These are phyloP conservation scores for Sitophilus oryzae DNA, from an alignment of 1,140 invertebrate species.

Conservation along the genomic window DNA sequence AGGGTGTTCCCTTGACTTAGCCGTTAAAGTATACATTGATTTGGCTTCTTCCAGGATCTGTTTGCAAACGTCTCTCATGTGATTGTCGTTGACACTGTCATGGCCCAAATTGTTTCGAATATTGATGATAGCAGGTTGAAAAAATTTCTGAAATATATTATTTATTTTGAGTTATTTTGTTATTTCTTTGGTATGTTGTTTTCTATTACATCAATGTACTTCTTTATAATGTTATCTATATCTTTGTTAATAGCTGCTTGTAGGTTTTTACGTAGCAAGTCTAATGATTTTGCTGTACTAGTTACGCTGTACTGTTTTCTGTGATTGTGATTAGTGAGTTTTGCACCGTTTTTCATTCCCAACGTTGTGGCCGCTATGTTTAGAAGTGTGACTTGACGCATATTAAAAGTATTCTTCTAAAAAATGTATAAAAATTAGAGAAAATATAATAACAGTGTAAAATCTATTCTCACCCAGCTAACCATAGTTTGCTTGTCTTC, in stretches of 20 bases:
- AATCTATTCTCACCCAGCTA: constrained; percentile 38
- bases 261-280: constrained; percentile 66
- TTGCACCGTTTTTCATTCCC: constrained; percentile 46
- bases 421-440: constrained; percentile 31
- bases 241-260: constrained; percentile 72
- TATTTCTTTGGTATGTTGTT: too few species aligned
- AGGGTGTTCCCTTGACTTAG: constrained; percentile 43
- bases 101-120: constrained; percentile 68
- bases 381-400: constrained; percentile 56
- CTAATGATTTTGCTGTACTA: constrained; percentile 65
- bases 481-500: constrained; percentile 42
- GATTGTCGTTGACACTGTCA: constrained; percentile 68
- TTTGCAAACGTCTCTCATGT: constrained; percentile 64
- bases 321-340: constrained; percentile 45
- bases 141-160: constrained; percentile 59
- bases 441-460: neutral
- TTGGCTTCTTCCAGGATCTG: constrained; percentile 76
- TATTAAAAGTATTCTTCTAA: constrained; percentile 55
- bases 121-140: constrained; percentile 73
- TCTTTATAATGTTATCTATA: constrained; percentile 67
- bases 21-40: constrained; percentile 53
- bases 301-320: constrained; percentile 40
- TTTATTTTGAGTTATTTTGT: too few species aligned
- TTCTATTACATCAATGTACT: constrained; percentile 69
- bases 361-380: constrained; percentile 54